Percentiles rank a stretch among this genome's conserved stretches.
These are phyloP conservation scores for Hirtodrosophila alboralis DNA, from an alignment of 2,888 invertebrate species.

Conservation along the genomic window DNA sequence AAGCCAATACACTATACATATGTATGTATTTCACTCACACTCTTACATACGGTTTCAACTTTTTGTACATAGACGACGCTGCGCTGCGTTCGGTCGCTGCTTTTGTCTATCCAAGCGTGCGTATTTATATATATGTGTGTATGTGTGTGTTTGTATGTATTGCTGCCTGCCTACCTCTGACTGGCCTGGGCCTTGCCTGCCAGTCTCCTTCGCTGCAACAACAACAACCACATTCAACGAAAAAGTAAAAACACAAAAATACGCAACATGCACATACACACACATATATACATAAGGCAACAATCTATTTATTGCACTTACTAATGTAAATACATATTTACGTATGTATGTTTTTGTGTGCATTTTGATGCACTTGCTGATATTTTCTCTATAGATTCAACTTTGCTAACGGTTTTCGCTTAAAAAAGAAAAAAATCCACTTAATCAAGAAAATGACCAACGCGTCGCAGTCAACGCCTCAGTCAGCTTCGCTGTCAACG, in stretches of 20 bases:
- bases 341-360: constrained; percentile 1
- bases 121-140: constrained; percentile 35
- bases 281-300: constrained; percentile 26
- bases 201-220: constrained; percentile 22
- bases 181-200: constrained; percentile 24
- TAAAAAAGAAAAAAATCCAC: constrained; percentile 71
- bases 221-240: constrained; percentile 35
- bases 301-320: constrained; percentile 65
- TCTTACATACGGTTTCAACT: constrained; percentile 57
- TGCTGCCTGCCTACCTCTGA: constrained; percentile 23
- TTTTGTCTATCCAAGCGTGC: constrained; percentile 75
- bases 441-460: constrained; percentile 76
- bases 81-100: constrained; percentile 55
- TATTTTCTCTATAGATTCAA: constrained; percentile 6
- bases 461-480: constrained; percentile 59
- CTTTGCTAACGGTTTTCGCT: constrained; percentile 29
- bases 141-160: constrained; percentile 28
- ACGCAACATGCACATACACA: constrained; percentile 32
- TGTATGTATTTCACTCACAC: constrained; percentile 26
- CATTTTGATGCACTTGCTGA: constrained; percentile 17
- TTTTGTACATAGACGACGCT: constrained; percentile 61
- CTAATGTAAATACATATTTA: constrained; percentile 22
- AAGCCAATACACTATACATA: constrained; percentile 23
- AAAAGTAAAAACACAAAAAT: constrained; percentile 44
- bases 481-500: constrained; percentile 50